Conservation (phyloP, 2,888 invertebrate species). For the Odontocolon sp. region DNA sequence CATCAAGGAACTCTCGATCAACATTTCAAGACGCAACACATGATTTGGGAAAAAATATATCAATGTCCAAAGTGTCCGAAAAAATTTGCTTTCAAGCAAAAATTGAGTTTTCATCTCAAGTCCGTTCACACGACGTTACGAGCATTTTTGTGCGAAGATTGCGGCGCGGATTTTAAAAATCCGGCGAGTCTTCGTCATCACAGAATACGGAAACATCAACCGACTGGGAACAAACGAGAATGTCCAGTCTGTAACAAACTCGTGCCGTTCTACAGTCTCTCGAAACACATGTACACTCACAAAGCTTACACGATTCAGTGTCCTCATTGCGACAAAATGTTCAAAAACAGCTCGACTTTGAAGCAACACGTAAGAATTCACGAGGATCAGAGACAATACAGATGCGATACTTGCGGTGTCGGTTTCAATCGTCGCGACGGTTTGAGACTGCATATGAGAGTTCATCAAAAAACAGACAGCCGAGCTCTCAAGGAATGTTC, state of each 20-base stretch:
- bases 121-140: slow-evolving; percentile 77
- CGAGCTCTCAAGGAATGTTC: slow-evolving; percentile 78
- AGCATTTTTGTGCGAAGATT: slow-evolving; percentile 78
- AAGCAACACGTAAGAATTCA: slow-evolving; percentile 79
- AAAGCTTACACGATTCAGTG: slow-evolving; percentile 79
- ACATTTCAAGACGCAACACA: slow-evolving; percentile 77
- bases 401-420: slow-evolving; percentile 78
- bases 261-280: slow-evolving; percentile 79
- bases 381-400: slow-evolving; percentile 78
- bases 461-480: slow-evolving; percentile 78
- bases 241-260: slow-evolving; percentile 77
- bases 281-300: slow-evolving; percentile 80
- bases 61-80: slow-evolving; percentile 79
- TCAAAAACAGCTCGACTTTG: slow-evolving; percentile 78
- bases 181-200: slow-evolving; percentile 78
- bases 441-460: slow-evolving; percentile 76
- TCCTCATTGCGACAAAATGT: slow-evolving; percentile 79
- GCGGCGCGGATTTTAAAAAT: slow-evolving; percentile 79
- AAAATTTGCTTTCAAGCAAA: slow-evolving; percentile 78
- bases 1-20: slow-evolving; percentile 79
- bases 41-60: slow-evolving; percentile 78
- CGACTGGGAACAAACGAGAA: slow-evolving; percentile 76
- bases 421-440: slow-evolving; percentile 79
- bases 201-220: slow-evolving; percentile 78
- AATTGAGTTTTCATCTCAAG: slow-evolving; percentile 78